Evolutionary conservation across 2,888 invertebrate genomes (phyloP), one percentile per base, ranked within the genome.

Genomic region (Perithous albicinctus): DNA sequence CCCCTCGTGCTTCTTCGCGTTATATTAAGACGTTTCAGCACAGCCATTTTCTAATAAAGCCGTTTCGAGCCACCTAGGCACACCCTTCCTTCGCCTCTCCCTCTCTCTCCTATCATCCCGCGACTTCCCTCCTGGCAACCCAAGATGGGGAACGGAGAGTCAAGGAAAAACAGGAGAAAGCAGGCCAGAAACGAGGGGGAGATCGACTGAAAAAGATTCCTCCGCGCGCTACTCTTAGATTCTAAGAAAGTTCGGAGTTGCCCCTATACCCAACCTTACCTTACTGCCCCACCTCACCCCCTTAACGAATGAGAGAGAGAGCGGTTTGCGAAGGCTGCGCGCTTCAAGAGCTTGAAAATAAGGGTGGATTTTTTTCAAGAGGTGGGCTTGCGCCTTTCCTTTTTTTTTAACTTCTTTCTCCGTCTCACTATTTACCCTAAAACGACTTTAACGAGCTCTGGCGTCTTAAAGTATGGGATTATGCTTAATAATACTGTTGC

Each of bases 41-140:
- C 86, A 86, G 89, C 89, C 90, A 90, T 91, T 92, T 92, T 91
- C 90, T 92, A 91, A 92, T 92, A 91, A 91, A 92, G 90, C 88
- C 90, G 81, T 82, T 76, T 80, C 80, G 66, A 69, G 48, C 43
- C 23, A 10, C 43, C 23, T 23, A 5, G n/a, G 3, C 20, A 20
- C 43, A 32, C 32, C 46, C 32, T 59, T 41, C 35, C 8, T 59
- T 48, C 69, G 23, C 32, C 46, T 20, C 43, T 41, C 35, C 8
- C 46, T 48, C 69, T 23, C n/a, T 38, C 81, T 26, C 59, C 20
- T 29, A 26, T 75, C 81, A 54, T 77, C n/a, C n/a, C 69, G 76
- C 78, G 66, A 79, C 67, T 66, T 80, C 76, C 75, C 75, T 73
- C 66, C 51, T 54, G n/a, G n/a, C n/a, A n/a, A n/a, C n/a, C n/a